Evolutionary conservation across 2,113 vertebrate genomes (phyloP).

Genomic region (Thinocorus orbignyianus): DNA sequence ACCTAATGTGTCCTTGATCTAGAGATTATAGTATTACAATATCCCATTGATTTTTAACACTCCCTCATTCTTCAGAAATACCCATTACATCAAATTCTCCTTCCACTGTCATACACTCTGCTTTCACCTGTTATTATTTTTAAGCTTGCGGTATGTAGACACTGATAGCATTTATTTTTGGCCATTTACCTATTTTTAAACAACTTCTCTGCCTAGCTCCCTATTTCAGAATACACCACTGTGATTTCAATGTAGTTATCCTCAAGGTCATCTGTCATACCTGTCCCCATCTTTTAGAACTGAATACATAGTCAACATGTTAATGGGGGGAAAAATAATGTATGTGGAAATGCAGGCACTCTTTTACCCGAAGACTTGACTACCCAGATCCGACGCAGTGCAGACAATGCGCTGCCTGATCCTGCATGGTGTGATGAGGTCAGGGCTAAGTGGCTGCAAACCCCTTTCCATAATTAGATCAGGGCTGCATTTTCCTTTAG

Average conservation of each 20-base stretch:
- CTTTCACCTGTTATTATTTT: not conserved
- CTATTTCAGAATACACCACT: not conserved
- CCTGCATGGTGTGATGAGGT: not conserved
- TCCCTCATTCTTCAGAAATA: not conserved
- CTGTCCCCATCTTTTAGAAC: not conserved
- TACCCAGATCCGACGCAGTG: not conserved
- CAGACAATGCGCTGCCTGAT: not conserved
- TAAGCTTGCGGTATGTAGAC: not conserved
- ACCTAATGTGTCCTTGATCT: not conserved
- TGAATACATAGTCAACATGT: not conserved
- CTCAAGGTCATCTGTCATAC: not conserved
- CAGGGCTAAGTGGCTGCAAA: not conserved
- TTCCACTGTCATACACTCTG: not conserved
- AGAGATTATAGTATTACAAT: not conserved
- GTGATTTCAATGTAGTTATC: not conserved
- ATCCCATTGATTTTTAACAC: slow-evolving; percentile 12
- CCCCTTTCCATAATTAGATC: slow-evolving; percentile 1
- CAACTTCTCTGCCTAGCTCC: not conserved
- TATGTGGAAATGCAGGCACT: not conserved
- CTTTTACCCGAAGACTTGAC: not conserved
- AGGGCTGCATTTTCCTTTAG: slow-evolving; percentile 13
- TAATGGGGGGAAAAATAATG: not conserved
- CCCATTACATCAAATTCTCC: not conserved
- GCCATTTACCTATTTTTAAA: not conserved
- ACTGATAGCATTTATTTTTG: not conserved